Evolutionary conservation across 2,797 vertebrate genomes (phyloP).

Genomic region (Garrulus glandarius): DNA sequence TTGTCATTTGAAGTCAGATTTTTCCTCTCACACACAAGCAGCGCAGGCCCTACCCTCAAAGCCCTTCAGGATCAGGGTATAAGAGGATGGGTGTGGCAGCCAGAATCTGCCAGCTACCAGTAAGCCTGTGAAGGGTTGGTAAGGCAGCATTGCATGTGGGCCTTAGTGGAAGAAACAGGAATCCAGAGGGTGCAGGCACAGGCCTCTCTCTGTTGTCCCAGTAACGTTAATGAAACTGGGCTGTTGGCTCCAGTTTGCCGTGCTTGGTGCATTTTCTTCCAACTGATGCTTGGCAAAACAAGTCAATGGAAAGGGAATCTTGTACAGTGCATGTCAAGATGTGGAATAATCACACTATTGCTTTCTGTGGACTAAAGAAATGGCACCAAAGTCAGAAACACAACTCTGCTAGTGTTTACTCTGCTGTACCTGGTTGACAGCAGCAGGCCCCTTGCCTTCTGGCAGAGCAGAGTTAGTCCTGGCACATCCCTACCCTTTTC

Average conservation of each 20-base stretch:
- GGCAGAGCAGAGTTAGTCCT: not conserved
- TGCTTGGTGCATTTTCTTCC: not conserved
- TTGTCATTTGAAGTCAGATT: not conserved
- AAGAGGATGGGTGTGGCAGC: not conserved
- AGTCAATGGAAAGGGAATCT: not conserved
- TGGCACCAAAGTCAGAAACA: not conserved
- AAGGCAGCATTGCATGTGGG: not conserved
- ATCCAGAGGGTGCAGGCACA: not conserved
- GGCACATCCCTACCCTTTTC: not conserved
- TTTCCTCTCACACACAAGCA: not conserved
- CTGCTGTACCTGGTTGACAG: not conserved
- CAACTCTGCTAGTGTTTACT: not conserved
- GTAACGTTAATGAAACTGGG: not conserved
- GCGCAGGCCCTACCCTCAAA: not conserved
- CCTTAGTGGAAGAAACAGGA: not conserved
- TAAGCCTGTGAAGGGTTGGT: not conserved
- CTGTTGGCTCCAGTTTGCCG: not conserved
- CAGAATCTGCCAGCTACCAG: not conserved
- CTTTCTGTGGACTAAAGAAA: not conserved
- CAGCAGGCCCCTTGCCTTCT: not conserved
- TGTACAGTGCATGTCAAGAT: not conserved
- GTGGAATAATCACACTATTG: not conserved
- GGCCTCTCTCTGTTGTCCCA: not conserved
- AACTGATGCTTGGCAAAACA: not conserved
- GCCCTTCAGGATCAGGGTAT: not conserved